A percentile compares a stretch with the other conserved stretches of the same genome.
phyloP scores from a whole-genome alignment of 2,113 vertebrate species.

The Panthera leo region DNA sequence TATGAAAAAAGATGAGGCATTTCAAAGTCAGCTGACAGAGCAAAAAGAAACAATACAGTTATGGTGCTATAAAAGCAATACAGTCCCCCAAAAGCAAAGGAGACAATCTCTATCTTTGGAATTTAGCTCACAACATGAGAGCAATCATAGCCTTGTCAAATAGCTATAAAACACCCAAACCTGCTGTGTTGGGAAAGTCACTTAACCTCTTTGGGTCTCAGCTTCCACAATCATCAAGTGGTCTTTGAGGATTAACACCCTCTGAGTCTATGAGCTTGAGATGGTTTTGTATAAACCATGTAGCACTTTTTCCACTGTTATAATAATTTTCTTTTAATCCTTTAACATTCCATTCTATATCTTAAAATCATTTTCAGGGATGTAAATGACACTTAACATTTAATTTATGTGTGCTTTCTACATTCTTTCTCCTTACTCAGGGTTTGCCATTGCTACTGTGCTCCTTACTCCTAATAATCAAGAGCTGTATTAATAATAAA shows the following conservation, averaged over 20 bases:
- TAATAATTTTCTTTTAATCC: conserved; percentile 21
- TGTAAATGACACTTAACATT: neutral
- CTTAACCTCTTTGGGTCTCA: conserved; percentile 29
- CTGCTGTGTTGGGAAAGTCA: conserved; percentile 42
- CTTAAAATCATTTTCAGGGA: conserved; percentile 23
- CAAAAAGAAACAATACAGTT: conserved; percentile 33
- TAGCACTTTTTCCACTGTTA: neutral
- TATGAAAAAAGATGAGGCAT: neutral
- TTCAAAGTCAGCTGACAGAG: conserved; percentile 51
- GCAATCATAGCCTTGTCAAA: conserved; percentile 65
- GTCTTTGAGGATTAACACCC: conserved; percentile 42
- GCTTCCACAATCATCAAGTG: conserved; percentile 17
- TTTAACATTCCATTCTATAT: neutral
- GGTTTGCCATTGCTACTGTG: neutral
- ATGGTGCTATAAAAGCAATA: conserved; percentile 24
- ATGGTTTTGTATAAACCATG: neutral
- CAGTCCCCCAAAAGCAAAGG: conserved; percentile 37
- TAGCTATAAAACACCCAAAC: conserved; percentile 52
- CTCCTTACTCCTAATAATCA: conserved; percentile 23
- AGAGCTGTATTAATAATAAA: conserved; percentile 19
- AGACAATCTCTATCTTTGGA: conserved; percentile 48
- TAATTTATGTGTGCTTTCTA: neutral
- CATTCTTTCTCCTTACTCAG: neutral
- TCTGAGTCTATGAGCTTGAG: neutral
- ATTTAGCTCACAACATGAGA: conserved; percentile 66